phyloP scores from a whole-genome alignment of 1,140 invertebrate genomes.

The Meloidogyne floridensis region DNA sequence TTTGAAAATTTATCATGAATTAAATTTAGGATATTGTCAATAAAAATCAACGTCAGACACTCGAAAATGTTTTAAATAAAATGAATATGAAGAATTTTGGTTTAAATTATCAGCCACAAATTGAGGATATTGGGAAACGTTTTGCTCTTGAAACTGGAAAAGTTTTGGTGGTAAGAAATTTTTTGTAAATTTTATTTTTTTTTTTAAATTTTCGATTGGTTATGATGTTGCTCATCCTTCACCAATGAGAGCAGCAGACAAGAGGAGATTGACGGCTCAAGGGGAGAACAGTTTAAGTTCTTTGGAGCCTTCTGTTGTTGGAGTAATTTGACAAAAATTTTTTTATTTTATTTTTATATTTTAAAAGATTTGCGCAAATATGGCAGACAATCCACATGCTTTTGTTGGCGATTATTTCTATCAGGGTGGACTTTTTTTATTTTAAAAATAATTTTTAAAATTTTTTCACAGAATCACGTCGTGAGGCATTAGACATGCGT shows the following conservation, averaged over 20 bases:
- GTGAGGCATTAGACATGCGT: constrained; percentile 27
- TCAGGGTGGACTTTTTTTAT: constrained; percentile 15
- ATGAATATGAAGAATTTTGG: constrained; percentile 33
- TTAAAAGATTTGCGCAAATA: constrained; percentile 39
- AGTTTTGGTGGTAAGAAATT: constrained; percentile 20
- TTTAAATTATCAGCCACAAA: constrained; percentile 34
- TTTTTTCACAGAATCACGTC: constrained; percentile 22
- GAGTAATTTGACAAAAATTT: constrained; percentile 22
- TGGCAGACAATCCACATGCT: constrained; percentile 31
- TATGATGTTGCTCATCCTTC: constrained; percentile 37
- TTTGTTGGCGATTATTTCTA: constrained; percentile 42
- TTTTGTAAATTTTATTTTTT: neutral
- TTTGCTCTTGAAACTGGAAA: constrained; percentile 29
- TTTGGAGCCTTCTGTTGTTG: constrained; percentile 39
- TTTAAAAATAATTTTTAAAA: neutral
- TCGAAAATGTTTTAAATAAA: constrained; percentile 39
- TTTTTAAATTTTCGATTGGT: constrained; percentile 26
- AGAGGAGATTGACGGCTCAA: constrained; percentile 4
- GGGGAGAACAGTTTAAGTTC: constrained; percentile 15
- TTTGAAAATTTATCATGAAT: constrained; percentile 6
- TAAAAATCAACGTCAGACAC: constrained; percentile 31
- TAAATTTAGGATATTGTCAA: constrained; percentile 26
- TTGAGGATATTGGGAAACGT: constrained; percentile 21
- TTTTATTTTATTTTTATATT: neutral
- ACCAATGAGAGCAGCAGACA: constrained; percentile 22